Percentiles rank a stretch among this genome's conserved stretches.
Evolutionary conservation across 2,113 vertebrate genomes (phyloP).

Genomic region (Hippolais icterina): DNA sequence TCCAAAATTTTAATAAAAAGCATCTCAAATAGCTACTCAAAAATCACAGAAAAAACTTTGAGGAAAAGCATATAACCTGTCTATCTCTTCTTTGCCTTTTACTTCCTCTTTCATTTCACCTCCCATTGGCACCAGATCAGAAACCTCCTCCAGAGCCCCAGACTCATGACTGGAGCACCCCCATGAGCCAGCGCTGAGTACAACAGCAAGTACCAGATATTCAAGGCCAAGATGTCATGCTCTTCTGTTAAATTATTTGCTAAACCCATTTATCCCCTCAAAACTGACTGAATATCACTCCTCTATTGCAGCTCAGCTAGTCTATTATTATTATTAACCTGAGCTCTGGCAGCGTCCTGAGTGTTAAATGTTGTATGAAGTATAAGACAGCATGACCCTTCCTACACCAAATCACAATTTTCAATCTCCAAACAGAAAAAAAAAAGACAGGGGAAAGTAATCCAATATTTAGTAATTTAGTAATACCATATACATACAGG

Average conservation of each 20-base stretch:
- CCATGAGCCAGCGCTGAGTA: not conserved
- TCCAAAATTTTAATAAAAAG: not conserved
- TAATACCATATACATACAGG: not conserved
- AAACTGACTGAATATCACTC: not conserved
- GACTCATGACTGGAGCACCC: not conserved
- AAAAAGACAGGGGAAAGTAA: not conserved
- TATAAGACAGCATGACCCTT: not conserved
- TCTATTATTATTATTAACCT: not conserved
- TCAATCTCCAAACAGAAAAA: not conserved
- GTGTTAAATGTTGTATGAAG: not conserved
- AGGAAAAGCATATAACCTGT: not conserved
- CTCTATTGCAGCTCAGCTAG: not conserved
- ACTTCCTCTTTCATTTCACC: not conserved
- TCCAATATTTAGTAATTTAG: not conserved
- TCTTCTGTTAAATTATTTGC: not conserved
- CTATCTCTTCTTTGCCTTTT: not conserved
- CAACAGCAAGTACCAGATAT: not conserved
- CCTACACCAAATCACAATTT: not conserved
- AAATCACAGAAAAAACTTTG: not conserved
- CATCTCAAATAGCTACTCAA: not conserved
- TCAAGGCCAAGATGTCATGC: accelerated
- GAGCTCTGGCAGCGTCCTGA: not conserved
- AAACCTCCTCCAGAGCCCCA: not conserved
- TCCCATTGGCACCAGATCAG: not conserved
- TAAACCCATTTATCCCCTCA: not conserved